Percentiles rank a stretch among this genome's conserved stretches.
Evolutionary conservation across 2,888 invertebrate genomes (phyloP).

Genomic region (Vanessa cardui): DNA sequence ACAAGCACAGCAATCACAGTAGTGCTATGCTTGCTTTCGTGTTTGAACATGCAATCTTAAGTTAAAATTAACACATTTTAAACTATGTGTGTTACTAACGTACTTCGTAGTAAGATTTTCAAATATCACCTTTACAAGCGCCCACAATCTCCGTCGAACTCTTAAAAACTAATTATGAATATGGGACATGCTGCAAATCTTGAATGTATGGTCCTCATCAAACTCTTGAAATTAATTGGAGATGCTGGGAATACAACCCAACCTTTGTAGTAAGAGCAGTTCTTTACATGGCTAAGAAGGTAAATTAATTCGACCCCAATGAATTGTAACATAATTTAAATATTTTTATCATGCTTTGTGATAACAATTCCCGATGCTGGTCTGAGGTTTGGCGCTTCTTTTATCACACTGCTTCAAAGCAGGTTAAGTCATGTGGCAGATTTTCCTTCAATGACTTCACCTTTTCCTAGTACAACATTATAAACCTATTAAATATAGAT

Average conservation of each 20-base stretch:
- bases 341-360: neutral
- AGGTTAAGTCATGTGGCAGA: too few relatives aligned
- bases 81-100: too few relatives aligned
- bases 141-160: neutral
- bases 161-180: constrained; percentile 21
- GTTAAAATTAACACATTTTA: neutral
- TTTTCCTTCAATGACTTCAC: too few relatives aligned
- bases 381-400: too few relatives aligned
- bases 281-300: constrained; percentile 26
- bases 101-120: too few relatives aligned
- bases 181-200: constrained; percentile 20
- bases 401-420: too few relatives aligned
- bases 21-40: too few relatives aligned
- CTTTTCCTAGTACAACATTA: too few relatives aligned
- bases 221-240: constrained; percentile 46
- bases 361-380: neutral
- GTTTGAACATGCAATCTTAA: neutral
- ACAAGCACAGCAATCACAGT: too few relatives aligned
- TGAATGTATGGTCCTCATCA: constrained; percentile 26
- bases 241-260: constrained; percentile 35
- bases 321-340: constrained; percentile 16
- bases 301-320: constrained; percentile 33
- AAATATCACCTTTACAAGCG: neutral
- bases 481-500: too few relatives aligned
- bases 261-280: constrained; percentile 26